Conservation (phyloP, 1,140 invertebrate genomes). For the Coelopa frigida region DNA sequence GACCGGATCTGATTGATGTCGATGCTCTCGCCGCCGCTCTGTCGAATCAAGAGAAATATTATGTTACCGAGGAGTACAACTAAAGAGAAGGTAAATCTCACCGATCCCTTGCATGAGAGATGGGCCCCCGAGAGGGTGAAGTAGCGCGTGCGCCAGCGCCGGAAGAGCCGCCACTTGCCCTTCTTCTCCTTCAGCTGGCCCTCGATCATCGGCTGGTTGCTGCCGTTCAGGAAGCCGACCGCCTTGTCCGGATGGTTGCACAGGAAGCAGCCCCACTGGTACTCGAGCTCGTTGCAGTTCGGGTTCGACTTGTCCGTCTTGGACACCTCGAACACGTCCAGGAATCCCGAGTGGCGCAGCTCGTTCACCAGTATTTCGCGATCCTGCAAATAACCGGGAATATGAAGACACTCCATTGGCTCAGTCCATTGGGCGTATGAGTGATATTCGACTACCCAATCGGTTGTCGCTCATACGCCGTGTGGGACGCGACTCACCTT, state of each 20-base stretch:
- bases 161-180: constrained; percentile 83
- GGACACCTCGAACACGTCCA: constrained; percentile 83
- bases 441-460: no score
- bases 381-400: constrained; percentile 52
- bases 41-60: constrained; percentile 10
- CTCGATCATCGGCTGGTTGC: constrained; percentile 71
- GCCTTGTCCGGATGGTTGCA: constrained; percentile 88
- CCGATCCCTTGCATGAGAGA: constrained; percentile 78
- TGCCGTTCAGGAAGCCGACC: constrained; percentile 66
- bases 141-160: constrained; percentile 85
- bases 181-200: constrained; percentile 94
- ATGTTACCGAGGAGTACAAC: background rate
- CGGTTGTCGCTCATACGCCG: no score
- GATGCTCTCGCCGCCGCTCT: constrained; percentile 67
- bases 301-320: constrained; percentile 42
- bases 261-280: constrained; percentile 43
- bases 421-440: no score
- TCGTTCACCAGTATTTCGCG: constrained; percentile 79
- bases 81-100: constrained; percentile 49
- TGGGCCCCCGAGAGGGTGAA: constrained; percentile 88
- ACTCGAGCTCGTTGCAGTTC: constrained; percentile 46
- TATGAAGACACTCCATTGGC: no score
- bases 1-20: constrained; percentile 87
- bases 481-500: constrained; percentile 52
- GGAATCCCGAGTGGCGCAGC: constrained; percentile 76